A percentile compares a stretch with the other conserved stretches of the same genome.
phyloP scores from a whole-genome alignment of 2,888 invertebrate genomes.

The Drosophila helvetica region DNA sequence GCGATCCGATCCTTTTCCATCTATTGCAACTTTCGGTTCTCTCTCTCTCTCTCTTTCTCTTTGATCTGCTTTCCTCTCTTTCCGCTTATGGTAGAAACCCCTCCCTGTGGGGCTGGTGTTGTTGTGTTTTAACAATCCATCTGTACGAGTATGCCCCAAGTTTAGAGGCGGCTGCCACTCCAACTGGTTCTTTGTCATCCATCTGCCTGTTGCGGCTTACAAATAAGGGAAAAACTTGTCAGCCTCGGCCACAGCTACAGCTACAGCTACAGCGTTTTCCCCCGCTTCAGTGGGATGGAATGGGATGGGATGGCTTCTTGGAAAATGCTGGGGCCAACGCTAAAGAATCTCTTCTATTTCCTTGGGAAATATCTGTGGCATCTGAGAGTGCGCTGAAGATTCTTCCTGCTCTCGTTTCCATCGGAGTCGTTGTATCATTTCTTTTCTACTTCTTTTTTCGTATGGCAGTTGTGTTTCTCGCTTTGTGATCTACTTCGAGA shows the following conservation, averaged over 20 bases:
- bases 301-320: slow-evolving; percentile 46
- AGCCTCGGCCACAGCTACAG: slow-evolving; percentile 44
- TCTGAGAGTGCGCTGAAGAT: slow-evolving; percentile 46
- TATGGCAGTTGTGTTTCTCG: slow-evolving; percentile 18
- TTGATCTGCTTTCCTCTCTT: neutral
- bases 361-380: slow-evolving; percentile 80
- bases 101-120: neutral
- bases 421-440: slow-evolving; percentile 7
- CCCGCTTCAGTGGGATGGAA: slow-evolving; percentile 25
- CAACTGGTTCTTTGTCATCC: slow-evolving; percentile 24
- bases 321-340: slow-evolving; percentile 55
- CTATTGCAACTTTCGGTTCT: neutral
- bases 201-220: slow-evolving; percentile 39
- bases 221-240: slow-evolving; percentile 53
- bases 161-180: neutral
- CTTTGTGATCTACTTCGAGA: slow-evolving; percentile 67
- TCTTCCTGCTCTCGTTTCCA: slow-evolving; percentile 73
- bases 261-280: slow-evolving; percentile 48
- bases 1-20: neutral
- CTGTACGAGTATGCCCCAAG: neutral
- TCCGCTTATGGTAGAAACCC: neutral
- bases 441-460: neutral
- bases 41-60: slow-evolving; percentile 4
- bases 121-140: slow-evolving; percentile 21
- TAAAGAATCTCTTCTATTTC: slow-evolving; percentile 78